Evolutionary conservation across 2,113 vertebrate genomes (phyloP).

Genomic region (Puma concolor): DNA sequence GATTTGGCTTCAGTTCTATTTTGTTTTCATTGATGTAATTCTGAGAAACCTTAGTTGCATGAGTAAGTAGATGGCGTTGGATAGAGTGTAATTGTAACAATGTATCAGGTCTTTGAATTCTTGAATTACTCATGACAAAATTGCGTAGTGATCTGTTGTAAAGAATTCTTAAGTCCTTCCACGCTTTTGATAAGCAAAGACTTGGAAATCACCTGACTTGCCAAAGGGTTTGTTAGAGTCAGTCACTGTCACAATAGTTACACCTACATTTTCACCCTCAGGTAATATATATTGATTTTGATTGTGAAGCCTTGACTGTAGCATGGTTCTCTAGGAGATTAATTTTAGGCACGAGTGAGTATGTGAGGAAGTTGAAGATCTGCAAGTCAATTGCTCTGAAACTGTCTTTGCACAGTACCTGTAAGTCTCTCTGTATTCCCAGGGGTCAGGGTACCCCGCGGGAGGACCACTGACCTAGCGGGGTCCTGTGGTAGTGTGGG

Average conservation of each 20-base stretch:
- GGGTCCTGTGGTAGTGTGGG: background rate
- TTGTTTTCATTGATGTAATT: background rate
- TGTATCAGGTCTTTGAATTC: background rate
- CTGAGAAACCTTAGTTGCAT: background rate
- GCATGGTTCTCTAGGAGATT: background rate
- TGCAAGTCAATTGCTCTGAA: background rate
- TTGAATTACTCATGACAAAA: background rate
- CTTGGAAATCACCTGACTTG: slow-evolving; percentile 4
- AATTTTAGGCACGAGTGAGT: background rate
- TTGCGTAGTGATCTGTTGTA: background rate
- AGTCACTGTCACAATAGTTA: background rate
- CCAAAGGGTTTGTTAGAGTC: background rate
- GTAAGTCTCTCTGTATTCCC: background rate
- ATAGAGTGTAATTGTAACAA: background rate
- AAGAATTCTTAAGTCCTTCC: background rate
- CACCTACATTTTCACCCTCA: background rate
- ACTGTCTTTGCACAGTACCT: background rate
- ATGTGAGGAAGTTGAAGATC: background rate
- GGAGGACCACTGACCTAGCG: background rate
- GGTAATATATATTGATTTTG: background rate
- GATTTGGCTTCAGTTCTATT: background rate
- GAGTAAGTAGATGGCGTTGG: background rate
- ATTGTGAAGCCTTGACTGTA: background rate
- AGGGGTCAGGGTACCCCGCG: background rate
- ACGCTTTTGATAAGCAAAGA: background rate